Evolutionary conservation across 2,113 vertebrate genomes (phyloP).

Genomic region (Pelmatolapia mariae): DNA sequence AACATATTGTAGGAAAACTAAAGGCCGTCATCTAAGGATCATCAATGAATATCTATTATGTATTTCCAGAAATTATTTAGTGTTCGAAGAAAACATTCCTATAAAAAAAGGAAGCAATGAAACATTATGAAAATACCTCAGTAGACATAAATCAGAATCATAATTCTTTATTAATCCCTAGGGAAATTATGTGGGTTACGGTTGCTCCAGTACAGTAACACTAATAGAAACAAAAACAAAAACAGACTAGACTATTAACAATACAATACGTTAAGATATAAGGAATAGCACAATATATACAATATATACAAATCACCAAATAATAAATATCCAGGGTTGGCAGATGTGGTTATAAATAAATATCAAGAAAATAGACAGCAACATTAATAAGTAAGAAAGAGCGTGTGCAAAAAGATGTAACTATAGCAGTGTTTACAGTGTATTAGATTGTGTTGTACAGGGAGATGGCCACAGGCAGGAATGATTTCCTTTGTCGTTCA

Average conservation of each 20-base stretch:
- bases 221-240: background rate
- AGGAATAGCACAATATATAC: background rate
- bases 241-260: background rate
- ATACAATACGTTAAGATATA: background rate
- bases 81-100: background rate
- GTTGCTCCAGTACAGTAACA: background rate
- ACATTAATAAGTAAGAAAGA: background rate
- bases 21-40: background rate
- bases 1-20: background rate
- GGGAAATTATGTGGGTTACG: background rate
- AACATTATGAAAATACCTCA: background rate
- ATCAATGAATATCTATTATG: background rate
- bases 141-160: background rate
- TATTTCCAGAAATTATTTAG: background rate
- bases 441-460: background rate
- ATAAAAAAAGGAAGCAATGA: background rate
- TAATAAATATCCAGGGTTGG: background rate
- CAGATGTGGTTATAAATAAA: background rate
- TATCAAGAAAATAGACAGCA: background rate
- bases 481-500: background rate
- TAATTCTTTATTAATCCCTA: background rate
- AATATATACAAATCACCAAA: background rate
- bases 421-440: background rate
- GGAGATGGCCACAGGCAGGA: background rate
- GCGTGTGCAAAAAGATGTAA: background rate